Conservation (phyloP, 2,797 vertebrate species). For the Cichlasoma orientale region DNA sequence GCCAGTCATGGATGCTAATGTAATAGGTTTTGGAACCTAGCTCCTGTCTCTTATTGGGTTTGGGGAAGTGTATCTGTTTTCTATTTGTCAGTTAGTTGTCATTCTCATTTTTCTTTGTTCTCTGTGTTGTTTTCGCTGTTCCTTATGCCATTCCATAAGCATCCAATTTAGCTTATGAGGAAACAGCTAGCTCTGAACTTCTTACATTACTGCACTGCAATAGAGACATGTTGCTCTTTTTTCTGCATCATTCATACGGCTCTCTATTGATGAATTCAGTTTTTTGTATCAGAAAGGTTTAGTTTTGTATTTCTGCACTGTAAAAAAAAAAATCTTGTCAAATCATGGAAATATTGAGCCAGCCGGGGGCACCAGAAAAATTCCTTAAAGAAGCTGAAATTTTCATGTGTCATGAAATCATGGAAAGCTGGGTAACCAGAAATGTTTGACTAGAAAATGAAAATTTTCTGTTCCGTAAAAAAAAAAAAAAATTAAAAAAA, state of each 20-base stretch:
- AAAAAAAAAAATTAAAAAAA: no score
- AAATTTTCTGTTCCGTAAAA: no score
- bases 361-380: no score
- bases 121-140: neutral
- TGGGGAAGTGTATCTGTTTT: neutral
- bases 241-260: neutral
- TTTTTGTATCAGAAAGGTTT: no score
- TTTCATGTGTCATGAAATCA: no score
- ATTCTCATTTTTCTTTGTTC: neutral
- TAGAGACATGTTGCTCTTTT: neutral
- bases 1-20: neutral
- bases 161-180: neutral
- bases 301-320: no score
- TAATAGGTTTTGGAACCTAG: neutral
- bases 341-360: no score
- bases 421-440: no score
- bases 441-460: no score
- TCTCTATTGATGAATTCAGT: neutral
- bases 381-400: no score
- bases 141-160: neutral
- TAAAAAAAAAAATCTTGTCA: no score
- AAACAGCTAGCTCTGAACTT: neutral
- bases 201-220: neutral
- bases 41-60: neutral
- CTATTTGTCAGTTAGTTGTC: neutral